Base-by-base conservation (phyloP, 1,140 invertebrate species). In the Caerostris extrusa region DNA sequence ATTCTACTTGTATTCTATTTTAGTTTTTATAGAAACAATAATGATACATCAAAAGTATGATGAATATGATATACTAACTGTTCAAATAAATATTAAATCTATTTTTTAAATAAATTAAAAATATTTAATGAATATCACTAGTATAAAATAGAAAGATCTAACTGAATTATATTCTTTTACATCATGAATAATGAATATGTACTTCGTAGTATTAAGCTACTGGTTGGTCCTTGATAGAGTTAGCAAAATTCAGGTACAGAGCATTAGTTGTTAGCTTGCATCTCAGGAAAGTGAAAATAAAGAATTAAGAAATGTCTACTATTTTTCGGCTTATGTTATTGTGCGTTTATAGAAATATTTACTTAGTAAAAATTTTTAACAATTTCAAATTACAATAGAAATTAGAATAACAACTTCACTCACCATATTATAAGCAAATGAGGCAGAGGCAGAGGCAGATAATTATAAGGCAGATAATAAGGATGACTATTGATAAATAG, bases 231-330 rank as follows among this genome's bases (percentile, higher is more conserved):
- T 61, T 91, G 64, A 19, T 56, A 61, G 60, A 60, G 14, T 56
- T 81, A 50, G 14, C 17, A 85, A 85, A 82, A 91, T 91, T 91
- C 90, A 91, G 90, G 90, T 91, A 91, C 90, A 91, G n/a, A 91
- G 19, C 58, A 71, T 89, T 87, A 64, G 56, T 89, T 19, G 50
- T 69, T 71, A 17, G 60, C 50, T 77, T 56, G 5, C 17, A 89
- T 57, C 10, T n/a, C 19, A 87, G 85, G 8, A 87, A 3, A 87
- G 5, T 17, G 3, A 85, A 85, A 50, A 12, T 10, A 61, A 57
- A 57, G n/a, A 64, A 10, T 64, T 10, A 14, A 64, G 10, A 64
- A 14, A 14, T 64, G 3, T 64, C 82, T 57, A n/a, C 50, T 56
- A 8, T 7, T 14, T 14, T 87, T 87, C 60, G 64, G 85, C 58